These are phyloP conservation scores for Drepana falcataria DNA, from an alignment of 2,888 invertebrate species.

Conservation along the genomic window DNA sequence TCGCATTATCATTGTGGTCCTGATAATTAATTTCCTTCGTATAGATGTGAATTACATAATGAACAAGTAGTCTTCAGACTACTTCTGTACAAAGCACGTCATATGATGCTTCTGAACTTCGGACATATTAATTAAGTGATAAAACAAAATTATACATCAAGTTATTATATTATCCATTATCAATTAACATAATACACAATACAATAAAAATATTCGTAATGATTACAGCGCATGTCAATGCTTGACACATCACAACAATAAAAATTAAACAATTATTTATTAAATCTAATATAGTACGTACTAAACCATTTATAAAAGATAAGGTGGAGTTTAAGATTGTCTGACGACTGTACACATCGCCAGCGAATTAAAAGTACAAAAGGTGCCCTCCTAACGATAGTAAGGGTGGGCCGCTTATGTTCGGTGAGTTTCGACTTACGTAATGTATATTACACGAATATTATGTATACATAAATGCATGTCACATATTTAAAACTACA, in stretches of 20 bases:
- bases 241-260: neutral
- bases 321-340: neutral
- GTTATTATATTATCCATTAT: neutral
- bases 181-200: neutral
- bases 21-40: too few relatives aligned
- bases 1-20: too few relatives aligned
- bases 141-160: neutral
- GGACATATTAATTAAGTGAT: neutral
- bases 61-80: too few relatives aligned
- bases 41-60: too few relatives aligned
- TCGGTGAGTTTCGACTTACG: neutral
- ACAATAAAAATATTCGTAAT: neutral
- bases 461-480: neutral
- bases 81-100: too few relatives aligned
- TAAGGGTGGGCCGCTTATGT: neutral
- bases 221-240: neutral
- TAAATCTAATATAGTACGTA: neutral
- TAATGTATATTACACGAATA: neutral
- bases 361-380: neutral
- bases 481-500: neutral
- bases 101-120: too few relatives aligned
- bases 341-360: neutral
- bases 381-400: neutral
- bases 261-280: neutral
- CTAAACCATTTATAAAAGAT: neutral